These are phyloP conservation scores for Pangasius krempfi DNA, from an alignment of 2,797 vertebrate species.

Conservation along the genomic window DNA sequence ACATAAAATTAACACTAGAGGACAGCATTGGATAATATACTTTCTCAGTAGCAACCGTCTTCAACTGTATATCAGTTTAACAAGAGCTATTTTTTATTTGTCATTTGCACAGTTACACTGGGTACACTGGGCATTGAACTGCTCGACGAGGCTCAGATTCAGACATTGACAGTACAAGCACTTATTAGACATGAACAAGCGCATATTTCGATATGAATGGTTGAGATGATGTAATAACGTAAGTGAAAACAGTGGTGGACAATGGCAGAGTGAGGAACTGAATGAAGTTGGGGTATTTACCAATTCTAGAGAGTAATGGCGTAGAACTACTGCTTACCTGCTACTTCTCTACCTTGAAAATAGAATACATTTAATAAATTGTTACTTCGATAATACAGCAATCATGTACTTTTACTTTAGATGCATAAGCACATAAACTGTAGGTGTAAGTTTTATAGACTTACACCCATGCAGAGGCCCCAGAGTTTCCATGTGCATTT, in stretches of 20 bases:
- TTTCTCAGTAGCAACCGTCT: background rate
- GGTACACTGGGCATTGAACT: no score
- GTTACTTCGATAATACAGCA: no score
- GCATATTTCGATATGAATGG: no score
- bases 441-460: background rate
- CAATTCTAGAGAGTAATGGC: no score
- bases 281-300: background rate
- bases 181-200: no score
- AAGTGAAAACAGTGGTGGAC: no score
- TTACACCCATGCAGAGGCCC: background rate
- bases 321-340: background rate
- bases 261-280: no score
- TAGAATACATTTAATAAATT: background rate
- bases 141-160: no score
- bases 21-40: constrained; percentile 46
- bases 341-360: background rate
- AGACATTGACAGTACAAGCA: no score
- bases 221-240: no score
- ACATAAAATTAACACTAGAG: constrained; percentile 51
- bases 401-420: background rate
- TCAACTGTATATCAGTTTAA: background rate
- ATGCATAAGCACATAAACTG: background rate
- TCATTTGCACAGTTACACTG: no score
- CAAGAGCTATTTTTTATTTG: no score
- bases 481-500: background rate